Evolutionary conservation across 2,113 vertebrate genomes (phyloP), one percentile per base, ranked within the genome.

Genomic region (Plectropomus leopardus): DNA sequence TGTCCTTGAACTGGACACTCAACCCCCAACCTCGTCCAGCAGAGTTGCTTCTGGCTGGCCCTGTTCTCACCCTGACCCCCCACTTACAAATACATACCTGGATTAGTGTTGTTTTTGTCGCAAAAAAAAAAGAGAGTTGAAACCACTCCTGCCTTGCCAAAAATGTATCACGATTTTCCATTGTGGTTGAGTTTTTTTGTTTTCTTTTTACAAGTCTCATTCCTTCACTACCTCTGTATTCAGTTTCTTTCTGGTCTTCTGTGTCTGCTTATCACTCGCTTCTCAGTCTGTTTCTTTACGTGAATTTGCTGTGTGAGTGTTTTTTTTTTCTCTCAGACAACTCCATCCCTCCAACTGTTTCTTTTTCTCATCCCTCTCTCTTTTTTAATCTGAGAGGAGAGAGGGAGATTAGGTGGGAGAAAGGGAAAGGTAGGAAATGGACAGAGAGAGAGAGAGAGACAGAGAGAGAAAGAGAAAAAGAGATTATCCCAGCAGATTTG

Each of bases 401-500:
- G 75, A 76, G 26, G 21, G 48, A 84, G 91, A 92, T 92, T 92
- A 92, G 47, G 26, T 58, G 44, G 65, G 61, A 85, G 70, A 66
- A 54, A 65, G 36, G 53, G 47, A 79, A 80, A 84, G 80, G 84
- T 84, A 82, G 67, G 4, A 66, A 66, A 66, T 17, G 10, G 28
- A n/a, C n/a, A n/a, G n/a, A n/a, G n/a, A n/a, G n/a, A n/a, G n/a
- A n/a, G 59, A 78, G 21, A 64, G 16, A 19, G 47, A 76, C 63
- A 86, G 68, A 78, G 47, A 58, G 51, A 71, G 84, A 86, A 88
- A 86, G 72, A 84, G 71, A 82, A 45, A 54, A 40, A 71, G 77
- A 90, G 91, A 88, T 91, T 89, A 89, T 87, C 82, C 36, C 19
- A 3, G 40, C 51, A 86, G 90, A 91, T 88, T 91, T 91, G 65